Base-by-base conservation (phyloP, 2,888 invertebrate genomes). In the Parnassius orleans region DNA sequence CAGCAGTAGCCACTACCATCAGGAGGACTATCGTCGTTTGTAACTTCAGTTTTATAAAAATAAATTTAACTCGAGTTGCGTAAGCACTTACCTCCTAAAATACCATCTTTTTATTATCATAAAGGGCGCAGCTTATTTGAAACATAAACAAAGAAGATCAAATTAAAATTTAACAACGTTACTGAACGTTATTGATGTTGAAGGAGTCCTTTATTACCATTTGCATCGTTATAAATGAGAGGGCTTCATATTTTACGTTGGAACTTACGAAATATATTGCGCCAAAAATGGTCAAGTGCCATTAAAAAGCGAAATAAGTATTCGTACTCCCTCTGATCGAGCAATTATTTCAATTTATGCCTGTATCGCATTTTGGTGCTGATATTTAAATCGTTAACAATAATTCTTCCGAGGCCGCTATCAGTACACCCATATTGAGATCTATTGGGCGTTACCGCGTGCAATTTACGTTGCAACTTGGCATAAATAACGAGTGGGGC, bases 361-460 rank as follows among this genome's bases (percentile, higher is more conserved):
- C 56, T 33, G 50, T 57, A 61, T 64, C 60, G 54, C 44, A 50
- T 53, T 62, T 62, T 50, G 57, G 48, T 43, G 63, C 59, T 57
- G 67, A 67, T 64, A 61, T 65, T 63, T 63, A 68, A 65, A 71
- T 68, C 66, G 63, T 64, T 54, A 65, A 68, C 66, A 69, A 72
- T 71, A 73, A 70, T 63, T 73, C 69, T 62, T 48, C 60, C 44
- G 69, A 71, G 77, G 72, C 75, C 73, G 68, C 65, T 82, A 85
- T 85, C 82, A 69, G 72, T 64, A 63, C 75, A 73, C 72, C 75
- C 80, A 77, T 81, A 83, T 81, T 80, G 81, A 84, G 84, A 83
- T 84, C 84, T 83, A 62, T 77, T 77, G 79, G 84, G 85, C 83
- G 85, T 79, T 75, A 73, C 81, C 74, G 68, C 63, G 65, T 69